These are phyloP conservation scores for Thecophora atra DNA, from an alignment of 2,888 invertebrate species.

Conservation along the genomic window DNA sequence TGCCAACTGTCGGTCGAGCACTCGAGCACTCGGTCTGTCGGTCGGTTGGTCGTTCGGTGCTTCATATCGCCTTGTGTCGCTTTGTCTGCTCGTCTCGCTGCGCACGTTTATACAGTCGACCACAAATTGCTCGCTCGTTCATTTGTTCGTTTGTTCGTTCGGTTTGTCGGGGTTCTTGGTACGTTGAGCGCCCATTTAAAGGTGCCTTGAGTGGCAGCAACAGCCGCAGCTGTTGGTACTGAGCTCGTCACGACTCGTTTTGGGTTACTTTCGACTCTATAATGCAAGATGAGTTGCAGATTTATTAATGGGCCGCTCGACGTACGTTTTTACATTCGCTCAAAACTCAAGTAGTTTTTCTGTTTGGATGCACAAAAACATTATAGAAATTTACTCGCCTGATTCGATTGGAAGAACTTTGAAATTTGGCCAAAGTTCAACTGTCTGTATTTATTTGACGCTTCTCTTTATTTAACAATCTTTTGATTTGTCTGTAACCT, in stretches of 20 bases:
- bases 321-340: neutral
- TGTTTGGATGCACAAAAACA: neutral
- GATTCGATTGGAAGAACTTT: neutral
- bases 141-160: conserved; percentile 13
- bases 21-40: neutral
- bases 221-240: conserved; percentile 1
- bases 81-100: neutral
- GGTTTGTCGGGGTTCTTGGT: conserved; percentile 37
- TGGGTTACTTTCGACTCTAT: conserved; percentile 26
- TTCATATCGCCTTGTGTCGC: conserved; percentile 7
- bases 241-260: conserved; percentile 9
- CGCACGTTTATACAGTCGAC: conserved; percentile 1
- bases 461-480: no score
- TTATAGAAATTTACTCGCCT: neutral
- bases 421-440: conserved; percentile 3
- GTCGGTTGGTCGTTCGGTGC: conserved; percentile 13
- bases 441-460: neutral
- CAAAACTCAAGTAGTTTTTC: no score
- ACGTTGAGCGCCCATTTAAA: conserved; percentile 35
- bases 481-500: no score
- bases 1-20: conserved; percentile 8
- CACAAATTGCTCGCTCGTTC: conserved; percentile 15
- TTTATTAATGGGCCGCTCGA: conserved; percentile 20
- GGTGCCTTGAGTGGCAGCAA: conserved; percentile 26
- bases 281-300: conserved; percentile 6